A percentile compares a stretch with the other conserved stretches of the same genome.
phyloP scores from a whole-genome alignment of 2,888 invertebrate genomes.

The Acanthosepion esculentum region DNA sequence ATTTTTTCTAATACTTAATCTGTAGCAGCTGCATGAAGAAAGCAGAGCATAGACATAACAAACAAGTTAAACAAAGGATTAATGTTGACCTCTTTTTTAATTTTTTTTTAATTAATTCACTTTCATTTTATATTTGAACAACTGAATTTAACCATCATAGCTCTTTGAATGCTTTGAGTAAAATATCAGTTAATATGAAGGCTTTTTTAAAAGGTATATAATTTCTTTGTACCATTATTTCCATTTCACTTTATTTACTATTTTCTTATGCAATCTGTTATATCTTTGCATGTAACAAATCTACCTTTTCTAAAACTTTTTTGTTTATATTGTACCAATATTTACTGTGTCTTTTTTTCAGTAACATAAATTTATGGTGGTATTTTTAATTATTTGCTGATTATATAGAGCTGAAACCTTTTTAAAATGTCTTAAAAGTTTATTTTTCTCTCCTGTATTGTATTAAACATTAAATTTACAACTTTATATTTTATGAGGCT shows the following conservation, averaged over 20 bases:
- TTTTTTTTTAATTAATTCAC: background rate
- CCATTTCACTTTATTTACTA: background rate
- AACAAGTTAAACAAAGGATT: background rate
- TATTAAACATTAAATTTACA: too few species aligned
- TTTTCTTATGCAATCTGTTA: background rate
- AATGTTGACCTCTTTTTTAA: background rate
- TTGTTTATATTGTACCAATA: too few species aligned
- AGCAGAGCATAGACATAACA: background rate
- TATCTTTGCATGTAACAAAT: background rate
- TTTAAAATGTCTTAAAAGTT: too few species aligned
- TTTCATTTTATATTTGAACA: background rate
- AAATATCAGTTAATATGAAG: background rate
- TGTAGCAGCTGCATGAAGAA: background rate
- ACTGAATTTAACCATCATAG: background rate
- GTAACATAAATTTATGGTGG: too few species aligned
- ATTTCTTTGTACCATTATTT: background rate
- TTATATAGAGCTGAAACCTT: too few species aligned
- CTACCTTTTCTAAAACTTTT: too few species aligned
- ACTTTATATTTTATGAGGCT: background rate
- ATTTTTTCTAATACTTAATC: conserved; percentile 9
- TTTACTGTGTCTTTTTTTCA: too few species aligned
- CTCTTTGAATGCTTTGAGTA: background rate
- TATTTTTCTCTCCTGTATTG: too few species aligned
- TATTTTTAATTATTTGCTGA: too few species aligned
- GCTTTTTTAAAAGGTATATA: background rate